phyloP scores from a whole-genome alignment of 2,888 invertebrate species.

The Eledona agricola region DNA sequence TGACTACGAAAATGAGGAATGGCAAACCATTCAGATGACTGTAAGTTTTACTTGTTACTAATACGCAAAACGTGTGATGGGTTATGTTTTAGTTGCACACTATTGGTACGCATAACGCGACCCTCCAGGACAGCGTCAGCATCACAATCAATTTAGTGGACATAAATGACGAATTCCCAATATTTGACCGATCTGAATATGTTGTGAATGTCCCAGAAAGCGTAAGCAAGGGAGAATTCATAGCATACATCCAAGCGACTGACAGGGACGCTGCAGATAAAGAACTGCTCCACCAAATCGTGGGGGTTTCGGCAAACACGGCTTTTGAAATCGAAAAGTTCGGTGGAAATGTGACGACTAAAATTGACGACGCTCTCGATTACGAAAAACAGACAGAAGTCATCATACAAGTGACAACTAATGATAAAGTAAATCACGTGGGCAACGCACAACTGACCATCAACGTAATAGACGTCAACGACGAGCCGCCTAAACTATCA shows the following conservation, averaged over 20 bases:
- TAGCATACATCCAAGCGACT: conserved; percentile 67
- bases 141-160: conserved; percentile 69
- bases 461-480: conserved; percentile 74
- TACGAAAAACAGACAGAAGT: conserved; percentile 69
- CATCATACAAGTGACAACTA: conserved; percentile 61
- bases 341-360: conserved; percentile 69
- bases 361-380: conserved; percentile 67
- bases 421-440: conserved; percentile 63
- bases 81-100: conserved; percentile 54
- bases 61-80: background rate
- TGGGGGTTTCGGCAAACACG: conserved; percentile 62
- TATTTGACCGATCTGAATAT: conserved; percentile 63
- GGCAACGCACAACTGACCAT: conserved; percentile 68
- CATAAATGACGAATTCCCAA: conserved; percentile 77
- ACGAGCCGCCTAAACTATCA: conserved; percentile 73
- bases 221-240: conserved; percentile 61
- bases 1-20: conserved; percentile 68
- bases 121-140: conserved; percentile 51
- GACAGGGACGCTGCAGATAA: conserved; percentile 71
- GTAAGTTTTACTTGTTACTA: conserved; percentile 12
- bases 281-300: conserved; percentile 60
- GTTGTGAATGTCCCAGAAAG: conserved; percentile 67
- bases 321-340: conserved; percentile 63
- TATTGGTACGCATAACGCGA: conserved; percentile 50
- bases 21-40: conserved; percentile 60